Conservation (phyloP, 1,140 invertebrate genomes). For the Frieseomelitta varia region DNA sequence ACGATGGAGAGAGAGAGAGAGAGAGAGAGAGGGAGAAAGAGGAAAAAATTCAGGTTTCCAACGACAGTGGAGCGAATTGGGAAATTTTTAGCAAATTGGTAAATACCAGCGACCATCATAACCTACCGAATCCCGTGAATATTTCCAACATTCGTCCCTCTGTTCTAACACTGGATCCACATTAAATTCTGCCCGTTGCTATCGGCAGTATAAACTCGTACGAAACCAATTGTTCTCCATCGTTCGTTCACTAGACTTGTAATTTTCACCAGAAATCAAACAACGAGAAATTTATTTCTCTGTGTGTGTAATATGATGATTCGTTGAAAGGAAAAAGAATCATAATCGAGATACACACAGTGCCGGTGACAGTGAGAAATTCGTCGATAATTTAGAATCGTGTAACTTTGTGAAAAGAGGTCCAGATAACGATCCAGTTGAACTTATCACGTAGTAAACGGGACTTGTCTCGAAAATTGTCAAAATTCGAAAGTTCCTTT, state of each 20-base stretch:
- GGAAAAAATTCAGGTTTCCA: background rate
- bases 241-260: background rate
- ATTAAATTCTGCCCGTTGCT: background rate
- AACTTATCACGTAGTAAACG: too few relatives aligned
- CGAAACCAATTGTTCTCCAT: background rate
- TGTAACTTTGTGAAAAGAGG: too few relatives aligned
- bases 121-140: background rate
- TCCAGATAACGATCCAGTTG: too few relatives aligned
- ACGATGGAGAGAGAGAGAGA: background rate
- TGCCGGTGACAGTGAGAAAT: too few relatives aligned
- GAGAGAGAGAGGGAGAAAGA: too few relatives aligned
- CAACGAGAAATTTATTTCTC: background rate
- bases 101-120: conserved; percentile 4
- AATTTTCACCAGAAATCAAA: background rate
- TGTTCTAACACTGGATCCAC: background rate
- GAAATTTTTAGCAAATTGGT: conserved; percentile 11
- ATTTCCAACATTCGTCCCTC: background rate
- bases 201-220: background rate
- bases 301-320: too few relatives aligned
- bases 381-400: too few relatives aligned
- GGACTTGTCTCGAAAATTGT: too few relatives aligned
- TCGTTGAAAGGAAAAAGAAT: too few relatives aligned
- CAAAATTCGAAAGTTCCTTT: too few relatives aligned
- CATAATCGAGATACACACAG: too few relatives aligned
- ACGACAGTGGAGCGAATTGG: background rate